Evolutionary conservation across 2,888 invertebrate species (phyloP).

Genomic region (Diogma glabrata): DNA sequence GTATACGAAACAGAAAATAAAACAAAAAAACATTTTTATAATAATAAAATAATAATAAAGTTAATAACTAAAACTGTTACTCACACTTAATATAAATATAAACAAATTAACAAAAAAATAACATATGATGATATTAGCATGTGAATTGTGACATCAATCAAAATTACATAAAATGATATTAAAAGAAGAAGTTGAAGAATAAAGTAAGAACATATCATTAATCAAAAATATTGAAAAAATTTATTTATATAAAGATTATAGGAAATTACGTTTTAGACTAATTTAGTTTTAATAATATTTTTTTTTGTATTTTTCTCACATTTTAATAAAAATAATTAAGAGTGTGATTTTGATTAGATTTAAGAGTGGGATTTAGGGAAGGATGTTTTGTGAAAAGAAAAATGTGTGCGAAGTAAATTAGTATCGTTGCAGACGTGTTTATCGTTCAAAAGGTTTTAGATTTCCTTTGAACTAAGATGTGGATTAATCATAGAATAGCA

Average conservation of each 20-base stretch:
- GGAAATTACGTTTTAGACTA: constrained; percentile 8
- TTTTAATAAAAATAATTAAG: too few relatives aligned
- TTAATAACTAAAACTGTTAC: too few relatives aligned
- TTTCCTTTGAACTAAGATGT: too few relatives aligned
- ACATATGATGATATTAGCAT: constrained; percentile 9
- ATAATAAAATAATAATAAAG: too few relatives aligned
- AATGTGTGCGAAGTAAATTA: too few relatives aligned
- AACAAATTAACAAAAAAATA: constrained; percentile 8
- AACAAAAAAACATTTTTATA: too few relatives aligned
- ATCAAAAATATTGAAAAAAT: constrained; percentile 7
- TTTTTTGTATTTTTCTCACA: constrained; percentile 6
- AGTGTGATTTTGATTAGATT: too few relatives aligned
- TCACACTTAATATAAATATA: background rate
- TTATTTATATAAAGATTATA: constrained; percentile 5
- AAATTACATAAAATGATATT: background rate
- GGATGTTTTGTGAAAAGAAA: too few relatives aligned
- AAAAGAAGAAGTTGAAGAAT: constrained; percentile 2
- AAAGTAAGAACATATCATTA: constrained; percentile 2
- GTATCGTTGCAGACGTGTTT: too few relatives aligned
- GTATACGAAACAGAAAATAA: background rate
- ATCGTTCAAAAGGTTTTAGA: too few relatives aligned
- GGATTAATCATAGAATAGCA: too few relatives aligned
- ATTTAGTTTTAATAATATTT: constrained; percentile 8
- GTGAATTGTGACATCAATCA: constrained; percentile 9
- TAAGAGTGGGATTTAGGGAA: too few relatives aligned